These are phyloP conservation scores for Drosophila tropicalis DNA, from an alignment of 1,140 invertebrate genomes.

Conservation along the genomic window DNA sequence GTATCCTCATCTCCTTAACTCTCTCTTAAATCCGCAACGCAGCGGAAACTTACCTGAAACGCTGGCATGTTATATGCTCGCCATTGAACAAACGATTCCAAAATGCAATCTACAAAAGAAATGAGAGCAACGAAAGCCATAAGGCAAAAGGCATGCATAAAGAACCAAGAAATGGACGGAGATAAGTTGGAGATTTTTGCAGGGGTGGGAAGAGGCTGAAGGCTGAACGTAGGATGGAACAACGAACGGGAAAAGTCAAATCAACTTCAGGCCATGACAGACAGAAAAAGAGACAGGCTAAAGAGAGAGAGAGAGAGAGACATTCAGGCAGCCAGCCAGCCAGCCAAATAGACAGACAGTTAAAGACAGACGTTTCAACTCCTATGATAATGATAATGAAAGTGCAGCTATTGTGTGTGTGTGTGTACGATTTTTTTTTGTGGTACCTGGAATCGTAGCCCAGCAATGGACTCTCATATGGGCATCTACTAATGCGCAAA, in stretches of 20 bases:
- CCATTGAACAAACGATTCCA: slow-evolving; percentile 82
- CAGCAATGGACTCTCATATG: slow-evolving; percentile 84
- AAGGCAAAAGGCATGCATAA: slow-evolving; percentile 51
- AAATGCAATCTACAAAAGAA: slow-evolving; percentile 73
- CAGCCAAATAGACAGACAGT: slow-evolving; percentile 16
- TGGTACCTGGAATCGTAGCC: slow-evolving; percentile 84
- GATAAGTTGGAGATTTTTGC: slow-evolving; percentile 1
- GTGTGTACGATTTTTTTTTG: slow-evolving; percentile 10
- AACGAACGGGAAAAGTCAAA: slow-evolving; percentile 59
- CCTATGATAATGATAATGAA: slow-evolving; percentile 77
- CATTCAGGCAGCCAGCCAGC: background rate
- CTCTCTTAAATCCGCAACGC: slow-evolving; percentile 16
- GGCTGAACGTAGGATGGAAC: background rate
- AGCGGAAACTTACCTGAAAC: slow-evolving; percentile 71
- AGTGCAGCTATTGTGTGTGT: slow-evolving; percentile 45
- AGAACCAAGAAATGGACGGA: slow-evolving; percentile 25
- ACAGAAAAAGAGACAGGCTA: slow-evolving; percentile 22
- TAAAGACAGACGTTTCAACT: slow-evolving; percentile 18
- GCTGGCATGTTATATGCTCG: slow-evolving; percentile 71
- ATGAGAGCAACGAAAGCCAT: slow-evolving; percentile 40
- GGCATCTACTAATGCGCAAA: slow-evolving; percentile 82
- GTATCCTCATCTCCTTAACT: slow-evolving; percentile 4
- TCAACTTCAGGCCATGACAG: slow-evolving; percentile 57
- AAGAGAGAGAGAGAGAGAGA: background rate
- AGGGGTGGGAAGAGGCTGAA: background rate